Evolutionary conservation across 2,888 invertebrate species (phyloP).

Genomic region (Drosophila siamana): DNA sequence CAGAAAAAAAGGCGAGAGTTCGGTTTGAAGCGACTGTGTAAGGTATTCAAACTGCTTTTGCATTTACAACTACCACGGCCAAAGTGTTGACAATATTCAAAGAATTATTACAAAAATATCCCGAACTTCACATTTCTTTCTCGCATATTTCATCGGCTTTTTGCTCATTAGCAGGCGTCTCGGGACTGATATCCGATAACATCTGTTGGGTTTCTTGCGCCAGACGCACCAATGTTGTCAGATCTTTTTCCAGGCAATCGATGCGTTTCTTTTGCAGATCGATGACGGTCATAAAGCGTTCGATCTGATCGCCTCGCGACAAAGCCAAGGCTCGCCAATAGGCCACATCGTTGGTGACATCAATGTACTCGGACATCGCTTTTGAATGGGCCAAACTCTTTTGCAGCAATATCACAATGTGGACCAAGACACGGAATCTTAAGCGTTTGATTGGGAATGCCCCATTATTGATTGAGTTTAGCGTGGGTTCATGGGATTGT

Average conservation of each 20-base stretch:
- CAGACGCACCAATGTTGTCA: slow-evolving; percentile 34
- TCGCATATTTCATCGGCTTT: background rate
- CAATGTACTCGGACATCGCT: background rate
- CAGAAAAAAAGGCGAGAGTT: too few relatives aligned
- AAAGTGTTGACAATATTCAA: slow-evolving; percentile 1
- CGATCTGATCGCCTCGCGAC: slow-evolving; percentile 31
- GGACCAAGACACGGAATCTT: slow-evolving; percentile 32
- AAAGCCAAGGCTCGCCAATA: slow-evolving; percentile 55
- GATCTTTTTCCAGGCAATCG: slow-evolving; percentile 39
- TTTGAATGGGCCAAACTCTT: slow-evolving; percentile 17
- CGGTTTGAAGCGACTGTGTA: background rate
- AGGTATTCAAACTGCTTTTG: too few relatives aligned
- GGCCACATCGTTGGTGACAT: slow-evolving; percentile 30
- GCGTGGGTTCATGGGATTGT: background rate
- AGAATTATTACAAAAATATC: background rate
- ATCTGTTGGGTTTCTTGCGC: slow-evolving; percentile 44
- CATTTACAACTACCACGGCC: slow-evolving; percentile 1
- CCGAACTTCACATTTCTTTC: background rate
- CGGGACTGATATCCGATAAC: slow-evolving; percentile 23
- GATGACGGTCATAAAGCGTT: slow-evolving; percentile 32
- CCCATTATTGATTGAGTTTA: background rate
- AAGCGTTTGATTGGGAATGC: slow-evolving; percentile 1
- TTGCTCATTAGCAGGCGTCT: background rate
- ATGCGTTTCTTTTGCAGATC: slow-evolving; percentile 49
- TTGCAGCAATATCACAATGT: slow-evolving; percentile 33